These are phyloP conservation scores for Goniozus legneri DNA, from an alignment of 1,140 invertebrate genomes.

Conservation along the genomic window DNA sequence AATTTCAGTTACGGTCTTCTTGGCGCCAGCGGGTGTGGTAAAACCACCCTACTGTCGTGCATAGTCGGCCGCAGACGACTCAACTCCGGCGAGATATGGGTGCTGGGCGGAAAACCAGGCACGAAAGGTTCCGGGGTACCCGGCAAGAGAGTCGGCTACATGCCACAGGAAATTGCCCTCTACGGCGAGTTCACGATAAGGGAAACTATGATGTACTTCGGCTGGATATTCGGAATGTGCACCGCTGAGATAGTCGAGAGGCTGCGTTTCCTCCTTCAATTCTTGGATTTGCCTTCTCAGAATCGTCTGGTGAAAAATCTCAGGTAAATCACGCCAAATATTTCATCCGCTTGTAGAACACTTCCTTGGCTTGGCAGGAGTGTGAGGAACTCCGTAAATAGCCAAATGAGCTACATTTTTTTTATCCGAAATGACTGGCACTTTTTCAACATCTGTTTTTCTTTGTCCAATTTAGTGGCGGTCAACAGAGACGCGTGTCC, in stretches of 20 bases:
- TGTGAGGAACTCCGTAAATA: too few relatives aligned
- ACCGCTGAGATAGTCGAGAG: slow-evolving; percentile 75
- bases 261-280: slow-evolving; percentile 83
- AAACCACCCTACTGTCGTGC: slow-evolving; percentile 83
- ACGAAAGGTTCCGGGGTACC: slow-evolving; percentile 79
- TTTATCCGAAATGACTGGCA: too few relatives aligned
- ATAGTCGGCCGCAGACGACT: slow-evolving; percentile 79
- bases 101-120: slow-evolving; percentile 80
- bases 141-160: slow-evolving; percentile 80
- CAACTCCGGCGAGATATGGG: slow-evolving; percentile 81
- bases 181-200: slow-evolving; percentile 93
- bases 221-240: slow-evolving; percentile 91
- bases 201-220: slow-evolving; percentile 95
- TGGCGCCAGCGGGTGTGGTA: slow-evolving; percentile 81
- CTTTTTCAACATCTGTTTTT: too few relatives aligned
- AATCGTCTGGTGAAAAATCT: slow-evolving; percentile 85
- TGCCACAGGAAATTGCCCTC: slow-evolving; percentile 88
- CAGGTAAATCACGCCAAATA: too few relatives aligned
- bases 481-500: slow-evolving; percentile 87
- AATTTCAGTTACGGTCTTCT: slow-evolving; percentile 79
- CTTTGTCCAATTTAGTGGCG: slow-evolving; percentile 81
- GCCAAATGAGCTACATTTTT: too few relatives aligned
- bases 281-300: slow-evolving; percentile 82
- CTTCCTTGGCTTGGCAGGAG: too few relatives aligned
- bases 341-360: too few relatives aligned